These are phyloP conservation scores for Drosophila anceps DNA, from an alignment of 2,888 invertebrate genomes.

Conservation along the genomic window DNA sequence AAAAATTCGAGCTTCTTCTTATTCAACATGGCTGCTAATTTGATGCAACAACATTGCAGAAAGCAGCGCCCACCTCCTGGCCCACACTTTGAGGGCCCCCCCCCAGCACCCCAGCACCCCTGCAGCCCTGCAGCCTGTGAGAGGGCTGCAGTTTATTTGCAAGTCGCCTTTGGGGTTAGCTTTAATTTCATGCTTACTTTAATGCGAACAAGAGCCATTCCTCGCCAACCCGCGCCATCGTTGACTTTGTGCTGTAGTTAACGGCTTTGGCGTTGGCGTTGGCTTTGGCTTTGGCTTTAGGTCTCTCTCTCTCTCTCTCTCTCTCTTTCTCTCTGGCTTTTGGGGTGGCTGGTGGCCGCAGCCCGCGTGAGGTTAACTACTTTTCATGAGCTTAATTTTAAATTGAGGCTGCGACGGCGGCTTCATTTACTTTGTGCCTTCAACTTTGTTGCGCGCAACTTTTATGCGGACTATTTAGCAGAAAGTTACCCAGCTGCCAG, in stretches of 20 bases:
- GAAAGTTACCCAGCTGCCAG: slow-evolving; percentile 36
- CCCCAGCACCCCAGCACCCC: background rate
- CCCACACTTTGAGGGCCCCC: background rate
- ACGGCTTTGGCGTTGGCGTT: slow-evolving; percentile 67
- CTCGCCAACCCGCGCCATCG: slow-evolving; percentile 28
- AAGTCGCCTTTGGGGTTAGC: slow-evolving; percentile 73
- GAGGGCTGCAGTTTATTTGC: slow-evolving; percentile 67
- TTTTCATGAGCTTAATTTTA: slow-evolving; percentile 80
- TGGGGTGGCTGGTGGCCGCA: slow-evolving; percentile 30
- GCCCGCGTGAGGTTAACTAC: slow-evolving; percentile 73
- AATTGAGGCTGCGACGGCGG: slow-evolving; percentile 75
- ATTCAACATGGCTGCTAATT: slow-evolving; percentile 73
- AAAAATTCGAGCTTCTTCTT: slow-evolving; percentile 66
- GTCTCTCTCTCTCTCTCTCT: background rate
- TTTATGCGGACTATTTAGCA: slow-evolving; percentile 73
- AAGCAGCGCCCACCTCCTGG: background rate
- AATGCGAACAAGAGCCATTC: slow-evolving; percentile 69
- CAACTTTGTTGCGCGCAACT: slow-evolving; percentile 75
- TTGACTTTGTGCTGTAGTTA: slow-evolving; percentile 78
- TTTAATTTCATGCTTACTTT: slow-evolving; percentile 85
- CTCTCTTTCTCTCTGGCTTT: slow-evolving; percentile 35
- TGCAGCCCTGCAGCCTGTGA: no score
- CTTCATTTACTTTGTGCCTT: slow-evolving; percentile 76
- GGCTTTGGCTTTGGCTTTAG: slow-evolving; percentile 38
- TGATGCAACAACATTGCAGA: slow-evolving; percentile 76